Percentiles rank a stretch among this genome's conserved stretches.
Conservation (phyloP, 2,888 invertebrate species). For the Cyaniris semiargus region DNA sequence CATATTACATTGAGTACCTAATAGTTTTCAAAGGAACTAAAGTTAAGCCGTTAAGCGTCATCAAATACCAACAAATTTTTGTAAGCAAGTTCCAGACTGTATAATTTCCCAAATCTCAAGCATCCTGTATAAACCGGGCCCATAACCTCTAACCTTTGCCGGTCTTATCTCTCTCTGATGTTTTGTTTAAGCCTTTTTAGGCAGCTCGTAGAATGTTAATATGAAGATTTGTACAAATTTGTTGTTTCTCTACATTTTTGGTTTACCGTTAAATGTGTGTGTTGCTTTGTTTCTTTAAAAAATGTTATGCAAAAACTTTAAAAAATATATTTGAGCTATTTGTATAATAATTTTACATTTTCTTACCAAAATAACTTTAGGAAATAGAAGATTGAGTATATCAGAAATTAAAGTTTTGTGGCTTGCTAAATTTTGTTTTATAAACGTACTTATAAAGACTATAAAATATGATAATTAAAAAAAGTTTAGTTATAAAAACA, state of each 20-base stretch:
- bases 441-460: no score
- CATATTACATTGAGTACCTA: no score
- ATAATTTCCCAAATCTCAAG: background rate
- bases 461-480: no score
- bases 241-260: conserved; percentile 1
- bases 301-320: background rate
- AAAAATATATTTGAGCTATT: background rate
- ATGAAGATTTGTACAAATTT: conserved; percentile 6
- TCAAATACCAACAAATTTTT: background rate
- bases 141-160: background rate
- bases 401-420: no score
- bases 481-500: no score
- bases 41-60: no score
- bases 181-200: conserved; percentile 16
- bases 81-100: background rate
- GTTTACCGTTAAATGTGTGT: background rate
- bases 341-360: no score
- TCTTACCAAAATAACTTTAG: no score
- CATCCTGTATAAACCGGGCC: background rate
- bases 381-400: no score
- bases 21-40: no score
- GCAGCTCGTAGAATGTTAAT: conserved; percentile 16
- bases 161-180: background rate
- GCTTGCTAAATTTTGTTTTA: no score
- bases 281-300: background rate